Base-by-base conservation (phyloP, 92 coral and sea anemone species). In the Muricea muricata region DNA sequence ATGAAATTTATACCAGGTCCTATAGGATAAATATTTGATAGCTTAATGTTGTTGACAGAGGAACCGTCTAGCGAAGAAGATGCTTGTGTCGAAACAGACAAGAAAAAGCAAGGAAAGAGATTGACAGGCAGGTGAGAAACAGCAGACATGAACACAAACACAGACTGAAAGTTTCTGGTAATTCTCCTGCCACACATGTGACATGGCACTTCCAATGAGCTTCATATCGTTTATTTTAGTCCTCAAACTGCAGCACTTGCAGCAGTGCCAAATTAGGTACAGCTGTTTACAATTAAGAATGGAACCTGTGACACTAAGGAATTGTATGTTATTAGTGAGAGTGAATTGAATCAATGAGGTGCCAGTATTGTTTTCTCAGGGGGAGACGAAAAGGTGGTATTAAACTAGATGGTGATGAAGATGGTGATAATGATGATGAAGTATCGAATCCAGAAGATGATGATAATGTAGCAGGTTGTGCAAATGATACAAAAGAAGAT, bases 401-500 rank as follows among this genome's bases (percentile, higher is more conserved):
- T n/a, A 23, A 56, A 57, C 83, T 78, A 5, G 71, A 78, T 2
- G 83, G n/a, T n/a, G n/a, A n/a, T n/a, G n/a, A n/a, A n/a, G n/a
- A n/a, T n/a, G n/a, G n/a, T n/a, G n/a, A n/a, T n/a, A n/a, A 46
- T 0, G 71, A 78, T 1, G 71, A 56, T 28, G 28, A 56, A 58
- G 80, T 45, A 12, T 20, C 40, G 7, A 24, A 6, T 32, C 87
- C 52, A 34, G 88, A 82, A 32, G 90, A 91, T 35, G 85, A 82
- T 25, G 73, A 79, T 0, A 74, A 75, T 1, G 66, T 58, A 57
- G 54, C 50, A 41, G 33, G 25, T 24, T 65, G 20, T 23, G 55
- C 20, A 45, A 85, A 83, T 73, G 74, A 66, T 31, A 90, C 82
- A 65, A 73, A 84, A 79, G 88, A 81, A 56, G 87, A 78, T 52